Evolutionary conservation across 2,113 vertebrate genomes (phyloP), one percentile per base, ranked within the genome.

Genomic region (Lasiurus borealis): DNA sequence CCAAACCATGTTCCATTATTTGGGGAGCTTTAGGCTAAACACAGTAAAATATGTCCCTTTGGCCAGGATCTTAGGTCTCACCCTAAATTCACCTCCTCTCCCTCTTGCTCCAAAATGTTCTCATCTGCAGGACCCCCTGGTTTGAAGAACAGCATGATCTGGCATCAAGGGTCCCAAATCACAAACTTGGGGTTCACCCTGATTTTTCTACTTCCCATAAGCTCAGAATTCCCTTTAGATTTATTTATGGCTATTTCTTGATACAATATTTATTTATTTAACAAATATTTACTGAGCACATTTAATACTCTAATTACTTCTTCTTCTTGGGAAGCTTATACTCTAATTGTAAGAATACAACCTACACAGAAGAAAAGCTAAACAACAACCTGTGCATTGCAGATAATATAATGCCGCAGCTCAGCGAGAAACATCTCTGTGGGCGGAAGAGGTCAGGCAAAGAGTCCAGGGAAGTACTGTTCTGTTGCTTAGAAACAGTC

Each of bases 401-500:
- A 80, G 62, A 52, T 64, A 57, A 81, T 25, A 73, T 16, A 31
- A 64, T n/a, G 71, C 72, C 86, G 72, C 44, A 66, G 57, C 78
- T 82, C 66, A 21, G 31, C 27, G 73, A 54, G 64, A 85, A 93
- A 57, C 23, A 64, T 50, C 78, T 95, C 4, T 64, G 69, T 91
- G 81, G 71, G 59, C 48, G n/a, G 72, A 95, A 44, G 75, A 91
- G 93, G 73, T 91, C 95, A 93, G 64, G 80, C 59, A 44, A 82
- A 34, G 62, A 88, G 82, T 71, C 52, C 57, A 36, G 57, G 69
- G 36, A 93, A 34, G 6, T 57, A 25, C 14, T 40, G 2, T 71
- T 88, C 69, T 57, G 81, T 96, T 95, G 96, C 86, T 94, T 96
- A 85, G 94, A 88, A 91, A 94, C 95, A 62, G 64, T 57, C 48